Conservation (phyloP, 2,888 invertebrate genomes). For the Tiliacea aurago region DNA sequence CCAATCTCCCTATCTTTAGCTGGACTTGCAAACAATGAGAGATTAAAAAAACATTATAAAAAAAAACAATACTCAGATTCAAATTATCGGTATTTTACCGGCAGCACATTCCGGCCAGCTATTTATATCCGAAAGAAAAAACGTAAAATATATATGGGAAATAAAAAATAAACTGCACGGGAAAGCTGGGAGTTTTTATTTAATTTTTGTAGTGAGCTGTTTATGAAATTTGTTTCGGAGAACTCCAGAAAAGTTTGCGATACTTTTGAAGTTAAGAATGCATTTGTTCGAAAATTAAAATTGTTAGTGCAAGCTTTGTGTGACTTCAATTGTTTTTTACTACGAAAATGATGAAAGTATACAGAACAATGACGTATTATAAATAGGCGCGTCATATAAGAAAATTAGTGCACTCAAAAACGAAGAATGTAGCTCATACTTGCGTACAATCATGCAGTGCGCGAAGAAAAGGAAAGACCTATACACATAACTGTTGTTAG, state of each 20-base stretch:
- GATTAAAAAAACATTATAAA: not conserved
- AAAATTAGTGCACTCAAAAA: no score
- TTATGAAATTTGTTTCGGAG: slow-evolving; percentile 24
- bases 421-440: no score
- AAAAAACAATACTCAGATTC: slow-evolving; percentile 1
- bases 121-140: slow-evolving; percentile 37
- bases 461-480: no score
- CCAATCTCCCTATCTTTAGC: not conserved
- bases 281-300: slow-evolving; percentile 13
- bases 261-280: not conserved
- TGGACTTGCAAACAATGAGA: not conserved
- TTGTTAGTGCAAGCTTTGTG: not conserved
- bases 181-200: not conserved
- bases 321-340: not conserved
- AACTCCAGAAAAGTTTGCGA: not conserved
- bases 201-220: slow-evolving; percentile 8
- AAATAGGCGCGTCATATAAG: no score
- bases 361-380: no score
- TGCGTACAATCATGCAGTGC: no score
- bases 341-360: not conserved
- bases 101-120: slow-evolving; percentile 21
- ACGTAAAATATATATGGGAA: slow-evolving; percentile 38
- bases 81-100: slow-evolving; percentile 24
- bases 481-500: no score
- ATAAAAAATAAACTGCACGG: slow-evolving; percentile 47